Base-by-base conservation (phyloP, 2,113 vertebrate genomes). In the Tringa solitaria region DNA sequence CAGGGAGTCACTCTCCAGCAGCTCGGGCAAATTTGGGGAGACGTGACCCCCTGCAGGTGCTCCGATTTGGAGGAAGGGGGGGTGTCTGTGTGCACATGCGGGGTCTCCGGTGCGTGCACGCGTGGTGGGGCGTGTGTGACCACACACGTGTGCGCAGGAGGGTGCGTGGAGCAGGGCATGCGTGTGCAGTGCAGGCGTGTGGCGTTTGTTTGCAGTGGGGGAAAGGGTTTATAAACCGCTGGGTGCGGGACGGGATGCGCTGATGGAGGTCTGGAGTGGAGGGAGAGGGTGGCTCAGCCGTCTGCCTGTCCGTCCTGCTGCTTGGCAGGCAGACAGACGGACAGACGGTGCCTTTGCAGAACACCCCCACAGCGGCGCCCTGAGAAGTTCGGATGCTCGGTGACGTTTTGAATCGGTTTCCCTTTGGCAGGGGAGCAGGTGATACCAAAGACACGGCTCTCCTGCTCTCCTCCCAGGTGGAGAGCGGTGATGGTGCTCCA, bases 191-290 rank as follows among this genome's bases (percentile, higher is more conserved):
- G 8, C 4, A 4, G 63, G 15, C 4, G 9, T 5, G 17, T 18
- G 4, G 57, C 35, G 3, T 16, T 21, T 6, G 4, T 21, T 21
- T 6, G 60, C 23, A 1, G 2, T 6, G 8, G 2, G 8, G 28
- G 59, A 4, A 12, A 11, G 0, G 50, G 50, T 9, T 16, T 5
- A 26, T 24, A 8, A 19, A 21, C 8, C 5, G 1, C 46, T 51
- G 7, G 24, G 32, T 2, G 6, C 9, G 4, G 67, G 54, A 32
- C 2, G 5, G 19, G 56, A 32, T 3, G 18, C 3, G 5, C 41
- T 9, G 78, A 27, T 6, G 3, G 59, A 12, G 77, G 56, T 30
- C 56, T 61, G 2, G 33, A 20, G 78, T 1, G 3, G 12, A 17
- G 30, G 56, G 27, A 14, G 59, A 15, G 7, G 22, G n/a, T 13